Percentiles rank a stretch among this genome's conserved stretches.
phyloP scores from a whole-genome alignment of 2,888 invertebrate species.

The Erebia epiphron region DNA sequence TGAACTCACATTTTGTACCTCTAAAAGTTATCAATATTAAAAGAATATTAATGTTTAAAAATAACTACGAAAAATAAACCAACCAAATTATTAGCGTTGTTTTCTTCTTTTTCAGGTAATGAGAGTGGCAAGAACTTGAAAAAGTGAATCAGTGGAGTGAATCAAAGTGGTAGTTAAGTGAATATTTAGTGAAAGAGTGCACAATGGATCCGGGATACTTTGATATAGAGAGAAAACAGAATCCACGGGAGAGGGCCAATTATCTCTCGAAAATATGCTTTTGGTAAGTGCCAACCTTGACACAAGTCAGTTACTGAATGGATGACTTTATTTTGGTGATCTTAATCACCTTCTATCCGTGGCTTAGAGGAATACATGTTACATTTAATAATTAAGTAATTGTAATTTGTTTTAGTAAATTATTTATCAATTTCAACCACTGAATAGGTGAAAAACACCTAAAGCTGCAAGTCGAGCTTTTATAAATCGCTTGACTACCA shows the following conservation, averaged over 20 bases:
- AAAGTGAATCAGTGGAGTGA: slow-evolving; percentile 8
- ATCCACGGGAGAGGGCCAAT: slow-evolving; percentile 86
- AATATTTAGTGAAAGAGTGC: slow-evolving; percentile 12
- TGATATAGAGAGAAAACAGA: slow-evolving; percentile 76
- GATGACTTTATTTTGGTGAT: no score
- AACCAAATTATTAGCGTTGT: not conserved
- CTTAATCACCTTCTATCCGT: no score
- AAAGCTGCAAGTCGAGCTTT: no score
- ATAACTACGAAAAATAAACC: not conserved
- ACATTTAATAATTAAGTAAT: slow-evolving; percentile 20
- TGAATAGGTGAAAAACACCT: no score
- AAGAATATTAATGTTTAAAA: no score
- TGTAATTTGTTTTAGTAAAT: not conserved
- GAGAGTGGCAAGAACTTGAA: slow-evolving; percentile 4
- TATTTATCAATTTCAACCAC: slow-evolving; percentile 9
- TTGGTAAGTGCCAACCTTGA: slow-evolving; percentile 77
- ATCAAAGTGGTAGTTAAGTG: slow-evolving; percentile 6
- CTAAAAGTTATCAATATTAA: no score
- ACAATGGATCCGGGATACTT: slow-evolving; percentile 80
- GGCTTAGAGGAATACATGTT: no score
- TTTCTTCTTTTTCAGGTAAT: slow-evolving; percentile 16
- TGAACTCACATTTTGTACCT: no score
- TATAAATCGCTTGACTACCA: no score
- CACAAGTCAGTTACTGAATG: no score
- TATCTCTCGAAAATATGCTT: slow-evolving; percentile 85